Evolutionary conservation across 2,797 vertebrate species (phyloP), one percentile per base, ranked within the genome.

Genomic region (Craterocephalus amniculus): DNA sequence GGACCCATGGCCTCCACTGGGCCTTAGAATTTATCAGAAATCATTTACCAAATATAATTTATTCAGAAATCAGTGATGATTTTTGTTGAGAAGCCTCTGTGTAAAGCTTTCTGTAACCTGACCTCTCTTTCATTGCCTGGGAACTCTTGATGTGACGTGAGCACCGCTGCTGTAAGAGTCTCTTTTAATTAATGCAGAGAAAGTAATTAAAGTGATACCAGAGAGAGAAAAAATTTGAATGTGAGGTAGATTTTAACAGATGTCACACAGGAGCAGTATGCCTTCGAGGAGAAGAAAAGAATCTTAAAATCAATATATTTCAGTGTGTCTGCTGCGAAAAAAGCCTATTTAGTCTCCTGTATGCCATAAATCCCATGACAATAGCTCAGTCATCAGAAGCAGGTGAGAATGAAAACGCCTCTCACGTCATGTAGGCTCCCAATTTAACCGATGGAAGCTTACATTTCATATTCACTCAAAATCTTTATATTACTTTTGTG

Each of bases 401-500:
- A 68, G 56, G 67, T 85, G 72, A 70, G 52, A 80, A 66, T 70
- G 66, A 81, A 72, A 75, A 72, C 40, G 62, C 67, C 61, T 71
- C 58, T 63, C 36, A 67, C 49, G 62, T 68, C 68, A 66, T 35
- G 38, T 24, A 63, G 43, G 58, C 61, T 62, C 38, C 72, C 64
- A 76, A 81, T 82, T 78, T 79, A 74, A 81, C 62, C 51, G 56
- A 68, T 58, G n/a, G 63, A 11, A 72, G 58, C 67, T 29, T 58
- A 32, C 16, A 52, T 32, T 26, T 27, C 36, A 70, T 49, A 36
- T 36, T n/a, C 12, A 22, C 52, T 59, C 2, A n/a, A n/a, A n/a
- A 66, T 57, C n/a, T 31, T 27, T 59, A 51, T 45, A 38, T 3
- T 45, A 20, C 22, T 55, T 36, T 36, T 27, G 14, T 20, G 2